Percentiles rank a stretch among this genome's conserved stretches.
Conservation (phyloP, 2,888 invertebrate species). For the Pemphredon lugubris region DNA sequence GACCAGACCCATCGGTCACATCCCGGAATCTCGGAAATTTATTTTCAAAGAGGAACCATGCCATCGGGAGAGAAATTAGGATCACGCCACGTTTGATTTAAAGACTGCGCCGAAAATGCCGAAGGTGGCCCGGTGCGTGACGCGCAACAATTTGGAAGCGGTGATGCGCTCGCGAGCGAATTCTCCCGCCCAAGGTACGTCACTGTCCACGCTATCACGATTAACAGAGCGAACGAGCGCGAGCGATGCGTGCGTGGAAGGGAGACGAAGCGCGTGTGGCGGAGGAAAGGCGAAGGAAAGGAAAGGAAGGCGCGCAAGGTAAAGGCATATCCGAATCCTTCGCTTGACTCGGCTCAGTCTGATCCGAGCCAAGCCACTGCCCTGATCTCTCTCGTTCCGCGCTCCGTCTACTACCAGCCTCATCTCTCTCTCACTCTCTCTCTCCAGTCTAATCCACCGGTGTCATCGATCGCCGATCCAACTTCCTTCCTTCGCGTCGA, state of each 20-base stretch:
- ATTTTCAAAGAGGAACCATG: too few species aligned
- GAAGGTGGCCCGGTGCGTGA: slow-evolving; percentile 46
- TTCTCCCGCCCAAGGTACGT: slow-evolving; percentile 49
- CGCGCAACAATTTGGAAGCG: slow-evolving; percentile 31
- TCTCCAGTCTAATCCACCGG: slow-evolving; percentile 25
- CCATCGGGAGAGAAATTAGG: neutral
- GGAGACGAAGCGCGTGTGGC: slow-evolving; percentile 52
- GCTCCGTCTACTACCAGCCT: neutral
- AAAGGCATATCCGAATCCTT: slow-evolving; percentile 75
- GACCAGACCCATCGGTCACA: too few species aligned
- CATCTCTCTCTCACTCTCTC: slow-evolving; percentile 11
- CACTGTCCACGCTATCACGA: slow-evolving; percentile 70
- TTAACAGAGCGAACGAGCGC: slow-evolving; percentile 67
- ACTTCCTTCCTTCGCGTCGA: slow-evolving; percentile 49
- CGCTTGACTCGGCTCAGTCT: slow-evolving; percentile 73
- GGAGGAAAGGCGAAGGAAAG: slow-evolving; percentile 60
- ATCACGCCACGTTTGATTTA: neutral
- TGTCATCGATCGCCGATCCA: slow-evolving; percentile 55
- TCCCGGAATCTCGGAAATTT: neutral
- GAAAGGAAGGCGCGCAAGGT: slow-evolving; percentile 69
- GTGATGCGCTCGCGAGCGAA: neutral
- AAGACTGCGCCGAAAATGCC: slow-evolving; percentile 13
- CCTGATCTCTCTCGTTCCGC: slow-evolving; percentile 57
- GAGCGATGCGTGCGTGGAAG: slow-evolving; percentile 48
- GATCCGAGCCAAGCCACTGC: slow-evolving; percentile 73